phyloP scores from a whole-genome alignment of 1,140 invertebrate species.

The Panagrolaimus sp. region DNA sequence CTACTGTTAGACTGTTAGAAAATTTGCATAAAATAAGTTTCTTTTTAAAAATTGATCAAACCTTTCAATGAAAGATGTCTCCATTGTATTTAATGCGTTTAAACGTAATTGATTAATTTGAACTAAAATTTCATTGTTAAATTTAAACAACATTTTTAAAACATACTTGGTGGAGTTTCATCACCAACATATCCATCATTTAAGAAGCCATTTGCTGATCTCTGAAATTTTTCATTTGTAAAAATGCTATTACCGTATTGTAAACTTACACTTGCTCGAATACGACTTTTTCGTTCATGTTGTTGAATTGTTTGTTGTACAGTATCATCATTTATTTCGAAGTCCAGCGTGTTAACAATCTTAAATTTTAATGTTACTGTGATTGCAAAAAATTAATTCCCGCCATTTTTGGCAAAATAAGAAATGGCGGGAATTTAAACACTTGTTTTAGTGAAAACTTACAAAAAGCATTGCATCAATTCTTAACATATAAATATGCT shows the following conservation, averaged over 20 bases:
- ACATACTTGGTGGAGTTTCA: constrained; percentile 29
- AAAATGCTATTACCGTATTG: constrained; percentile 14
- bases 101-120: too few species aligned
- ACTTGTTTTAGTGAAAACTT: constrained; percentile 6
- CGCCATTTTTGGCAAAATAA: constrained; percentile 40
- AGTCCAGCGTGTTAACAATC: constrained; percentile 72
- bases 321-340: constrained; percentile 91
- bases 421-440: background rate
- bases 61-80: constrained; percentile 34
- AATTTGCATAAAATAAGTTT: too few species aligned
- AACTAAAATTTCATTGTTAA: constrained; percentile 19
- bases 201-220: constrained; percentile 35
- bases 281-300: constrained; percentile 93
- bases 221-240: constrained; percentile 17
- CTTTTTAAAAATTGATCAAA: too few species aligned
- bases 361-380: constrained; percentile 17
- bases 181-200: constrained; percentile 44
- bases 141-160: constrained; percentile 15
- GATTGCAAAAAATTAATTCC: constrained; percentile 53
- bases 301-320: constrained; percentile 96
- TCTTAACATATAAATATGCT: constrained; percentile 57
- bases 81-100: constrained; percentile 2
- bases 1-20: too few species aligned
- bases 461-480: constrained; percentile 58
- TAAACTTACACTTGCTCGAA: constrained; percentile 17